Evolutionary conservation across 1,140 invertebrate genomes (phyloP), one percentile per base, ranked within the genome.

Genomic region (Pteromalus puparum): DNA sequence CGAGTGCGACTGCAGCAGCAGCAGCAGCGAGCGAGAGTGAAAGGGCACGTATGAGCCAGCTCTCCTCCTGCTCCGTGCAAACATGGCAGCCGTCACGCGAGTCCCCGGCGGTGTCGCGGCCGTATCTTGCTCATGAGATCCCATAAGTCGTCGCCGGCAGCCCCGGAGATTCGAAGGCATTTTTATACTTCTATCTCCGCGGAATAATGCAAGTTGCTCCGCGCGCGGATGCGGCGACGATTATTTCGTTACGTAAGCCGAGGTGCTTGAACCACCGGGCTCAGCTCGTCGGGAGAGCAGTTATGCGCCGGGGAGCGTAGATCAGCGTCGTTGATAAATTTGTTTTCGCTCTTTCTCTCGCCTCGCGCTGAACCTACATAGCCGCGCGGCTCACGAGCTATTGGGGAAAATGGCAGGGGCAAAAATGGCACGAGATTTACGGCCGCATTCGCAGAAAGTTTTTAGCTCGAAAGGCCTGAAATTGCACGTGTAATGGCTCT

Each of bases 81-180:
- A 92, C 91, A 92, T 90, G 91, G 90, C 89, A 91, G 89, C 88
- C 91, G 92, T 92, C 91, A 92, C 92, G 92, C 91, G 89, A 92
- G 87, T 90, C 89, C 82, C 86, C 87, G 83, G 38, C 38, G 38
- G 87, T 81, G 83, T 87, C 86, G 86, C 88, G 87, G 90, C 90
- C 91, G 91, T 91, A 91, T 91, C 90, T 89, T 82, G 82, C 70
- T 65, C 61, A 75, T 61, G 42, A 83, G 74, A 72, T 72, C 67
- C 74, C 82, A 30, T 68, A 77, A 77, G 53, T 70, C 81, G 15
- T 6, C 61, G 42, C 38, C 2, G n/a, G n/a, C n/a, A n/a, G n/a
- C n/a, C n/a, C n/a, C n/a, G 53, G 53, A 61, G 53, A 61, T 61
- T 61, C 53, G 21, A 61, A 61, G 6, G 53, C 53, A n/a, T n/a